Conservation (phyloP, 2,113 vertebrate genomes). For the Pygoscelis antarcticus region DNA sequence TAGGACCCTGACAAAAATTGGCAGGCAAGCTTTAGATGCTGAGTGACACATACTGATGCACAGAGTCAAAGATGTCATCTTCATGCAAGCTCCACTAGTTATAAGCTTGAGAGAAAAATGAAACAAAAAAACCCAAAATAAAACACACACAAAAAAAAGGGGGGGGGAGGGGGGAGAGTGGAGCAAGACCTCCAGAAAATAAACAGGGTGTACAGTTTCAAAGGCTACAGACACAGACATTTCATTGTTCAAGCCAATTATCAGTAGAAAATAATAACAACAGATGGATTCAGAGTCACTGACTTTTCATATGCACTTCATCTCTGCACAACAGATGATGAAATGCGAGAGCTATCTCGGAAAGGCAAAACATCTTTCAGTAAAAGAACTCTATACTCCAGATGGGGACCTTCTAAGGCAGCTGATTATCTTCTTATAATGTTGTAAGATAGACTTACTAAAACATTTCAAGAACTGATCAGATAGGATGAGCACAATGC, state of each 20-base stretch:
- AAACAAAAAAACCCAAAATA: slow-evolving; percentile 12
- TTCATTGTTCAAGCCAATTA: slow-evolving; percentile 99
- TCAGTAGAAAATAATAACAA: slow-evolving; percentile 99
- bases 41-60: slow-evolving; percentile 82
- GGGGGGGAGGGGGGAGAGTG: not conserved
- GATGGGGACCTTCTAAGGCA: slow-evolving; percentile 92
- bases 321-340: slow-evolving; percentile 94
- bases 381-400: slow-evolving; percentile 86
- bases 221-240: slow-evolving; percentile 97
- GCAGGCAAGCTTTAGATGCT: slow-evolving; percentile 69
- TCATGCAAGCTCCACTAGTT: slow-evolving; percentile 75
- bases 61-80: slow-evolving; percentile 82
- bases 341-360: slow-evolving; percentile 91
- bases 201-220: slow-evolving; percentile 94
- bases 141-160: not conserved
- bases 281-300: slow-evolving; percentile 98
- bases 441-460: slow-evolving; percentile 82
- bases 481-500: slow-evolving; percentile 75
- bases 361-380: slow-evolving; percentile 84
- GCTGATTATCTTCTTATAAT: slow-evolving; percentile 83
- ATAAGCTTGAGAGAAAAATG: slow-evolving; percentile 65
- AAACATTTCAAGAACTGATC: slow-evolving; percentile 81
- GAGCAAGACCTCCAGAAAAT: slow-evolving; percentile 86
- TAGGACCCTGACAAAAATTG: slow-evolving; percentile 70
- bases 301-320: slow-evolving; percentile 90